These are phyloP conservation scores for Petrophora chlorosata DNA, from an alignment of 2,888 invertebrate genomes.

Conservation along the genomic window DNA sequence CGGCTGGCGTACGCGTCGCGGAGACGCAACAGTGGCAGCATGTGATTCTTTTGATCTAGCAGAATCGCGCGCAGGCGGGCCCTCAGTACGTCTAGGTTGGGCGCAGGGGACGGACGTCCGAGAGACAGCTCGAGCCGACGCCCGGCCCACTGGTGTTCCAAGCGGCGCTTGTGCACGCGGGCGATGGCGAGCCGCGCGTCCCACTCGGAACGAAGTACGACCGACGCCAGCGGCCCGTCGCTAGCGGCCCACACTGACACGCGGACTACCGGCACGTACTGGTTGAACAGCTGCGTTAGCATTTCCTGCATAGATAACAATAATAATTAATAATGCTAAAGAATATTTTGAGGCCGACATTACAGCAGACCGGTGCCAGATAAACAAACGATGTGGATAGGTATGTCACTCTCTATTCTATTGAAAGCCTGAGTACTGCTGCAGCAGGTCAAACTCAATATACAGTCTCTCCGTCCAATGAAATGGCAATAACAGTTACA, in stretches of 20 bases:
- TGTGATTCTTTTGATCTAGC: constrained; percentile 89
- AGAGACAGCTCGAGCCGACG: constrained; percentile 91
- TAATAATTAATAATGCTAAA: no score
- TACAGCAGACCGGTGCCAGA: no score
- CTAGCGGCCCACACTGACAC: constrained; percentile 69
- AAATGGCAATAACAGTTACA: no score
- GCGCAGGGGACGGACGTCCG: constrained; percentile 83
- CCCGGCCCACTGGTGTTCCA: constrained; percentile 85
- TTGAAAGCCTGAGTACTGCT: no score
- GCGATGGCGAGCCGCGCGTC: constrained; percentile 91
- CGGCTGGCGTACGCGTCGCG: constrained; percentile 92
- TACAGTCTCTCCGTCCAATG: no score
- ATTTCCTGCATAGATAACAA: constrained; percentile 61
- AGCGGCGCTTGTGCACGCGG: constrained; percentile 91
- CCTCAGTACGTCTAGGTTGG: constrained; percentile 85
- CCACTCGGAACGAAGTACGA: constrained; percentile 87
- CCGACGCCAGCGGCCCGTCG: constrained; percentile 85
- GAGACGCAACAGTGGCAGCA: constrained; percentile 90
- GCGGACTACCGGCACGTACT: constrained; percentile 66
- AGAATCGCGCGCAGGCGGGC: constrained; percentile 89
- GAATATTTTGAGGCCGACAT: no score
- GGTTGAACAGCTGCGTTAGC: constrained; percentile 69
- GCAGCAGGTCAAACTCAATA: no score
- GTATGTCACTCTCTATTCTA: no score
- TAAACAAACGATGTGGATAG: no score